phyloP scores from a whole-genome alignment of 2,888 invertebrate genomes.

The Ectemnius cavifrons region DNA sequence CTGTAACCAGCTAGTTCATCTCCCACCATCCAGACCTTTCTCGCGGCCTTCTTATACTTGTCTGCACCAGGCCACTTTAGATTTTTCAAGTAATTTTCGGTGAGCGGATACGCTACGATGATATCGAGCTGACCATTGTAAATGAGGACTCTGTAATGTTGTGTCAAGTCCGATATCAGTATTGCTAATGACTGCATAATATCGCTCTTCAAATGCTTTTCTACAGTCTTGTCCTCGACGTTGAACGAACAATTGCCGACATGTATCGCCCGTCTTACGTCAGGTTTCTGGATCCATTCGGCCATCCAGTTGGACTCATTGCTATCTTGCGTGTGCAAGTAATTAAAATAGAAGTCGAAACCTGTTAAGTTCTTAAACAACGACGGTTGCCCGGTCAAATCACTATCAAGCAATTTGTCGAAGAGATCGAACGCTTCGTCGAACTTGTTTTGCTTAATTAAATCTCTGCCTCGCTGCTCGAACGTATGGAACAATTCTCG shows the following conservation, averaged over 20 bases:
- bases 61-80: conserved; percentile 78
- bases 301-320: conserved; percentile 80
- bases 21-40: conserved; percentile 77
- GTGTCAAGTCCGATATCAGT: conserved; percentile 84
- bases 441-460: conserved; percentile 84
- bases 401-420: conserved; percentile 85
- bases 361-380: conserved; percentile 88
- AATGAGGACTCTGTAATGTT: conserved; percentile 86
- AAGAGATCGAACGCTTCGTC: conserved; percentile 86
- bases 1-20: conserved; percentile 77
- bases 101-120: conserved; percentile 92
- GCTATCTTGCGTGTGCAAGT: conserved; percentile 82
- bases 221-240: conserved; percentile 82
- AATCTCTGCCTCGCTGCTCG: conserved; percentile 81
- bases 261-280: conserved; percentile 87
- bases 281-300: conserved; percentile 82
- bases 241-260: conserved; percentile 89
- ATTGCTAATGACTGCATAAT: conserved; percentile 90
- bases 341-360: conserved; percentile 88
- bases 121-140: conserved; percentile 96
- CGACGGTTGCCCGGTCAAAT: conserved; percentile 81
- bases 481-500: conserved; percentile 81
- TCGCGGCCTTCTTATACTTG: conserved; percentile 74
- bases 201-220: conserved; percentile 85
- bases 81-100: conserved; percentile 86